A percentile compares a stretch with the other conserved stretches of the same genome.
Evolutionary conservation across 1,140 invertebrate species (phyloP).

Genomic region (Drosophila equinoxialis): DNA sequence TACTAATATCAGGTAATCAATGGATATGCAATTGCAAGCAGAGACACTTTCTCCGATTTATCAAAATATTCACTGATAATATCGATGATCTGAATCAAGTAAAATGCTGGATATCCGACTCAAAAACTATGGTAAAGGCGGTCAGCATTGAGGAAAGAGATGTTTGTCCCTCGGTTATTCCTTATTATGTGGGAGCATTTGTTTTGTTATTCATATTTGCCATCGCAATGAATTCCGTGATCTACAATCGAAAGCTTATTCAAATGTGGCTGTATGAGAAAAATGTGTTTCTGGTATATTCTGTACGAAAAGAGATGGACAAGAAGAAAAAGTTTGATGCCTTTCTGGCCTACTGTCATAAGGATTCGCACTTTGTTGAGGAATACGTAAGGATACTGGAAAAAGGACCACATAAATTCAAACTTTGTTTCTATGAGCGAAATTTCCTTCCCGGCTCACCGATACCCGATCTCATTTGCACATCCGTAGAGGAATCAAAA

Average conservation of each 20-base stretch:
- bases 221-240: neutral
- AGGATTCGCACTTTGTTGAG: neutral
- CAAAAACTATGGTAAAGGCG: no score
- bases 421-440: no score
- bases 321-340: slow-evolving; percentile 1
- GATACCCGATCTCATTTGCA: neutral
- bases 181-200: neutral
- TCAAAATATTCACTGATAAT: neutral
- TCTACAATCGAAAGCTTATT: neutral
- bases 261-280: slow-evolving; percentile 8
- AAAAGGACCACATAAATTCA: no score
- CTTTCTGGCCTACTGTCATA: neutral
- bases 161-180: neutral
- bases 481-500: neutral
- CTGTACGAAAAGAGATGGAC: neutral
- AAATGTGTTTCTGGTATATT: neutral
- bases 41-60: neutral
- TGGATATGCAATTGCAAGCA: neutral
- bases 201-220: neutral
- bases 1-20: neutral
- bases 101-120: neutral
- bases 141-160: slow-evolving; percentile 5
- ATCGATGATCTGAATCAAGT: neutral
- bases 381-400: no score
- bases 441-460: neutral